Percentiles rank a stretch among this genome's conserved stretches.
These are phyloP conservation scores for Eumaeus atala DNA, from an alignment of 1,140 invertebrate genomes.

Conservation along the genomic window DNA sequence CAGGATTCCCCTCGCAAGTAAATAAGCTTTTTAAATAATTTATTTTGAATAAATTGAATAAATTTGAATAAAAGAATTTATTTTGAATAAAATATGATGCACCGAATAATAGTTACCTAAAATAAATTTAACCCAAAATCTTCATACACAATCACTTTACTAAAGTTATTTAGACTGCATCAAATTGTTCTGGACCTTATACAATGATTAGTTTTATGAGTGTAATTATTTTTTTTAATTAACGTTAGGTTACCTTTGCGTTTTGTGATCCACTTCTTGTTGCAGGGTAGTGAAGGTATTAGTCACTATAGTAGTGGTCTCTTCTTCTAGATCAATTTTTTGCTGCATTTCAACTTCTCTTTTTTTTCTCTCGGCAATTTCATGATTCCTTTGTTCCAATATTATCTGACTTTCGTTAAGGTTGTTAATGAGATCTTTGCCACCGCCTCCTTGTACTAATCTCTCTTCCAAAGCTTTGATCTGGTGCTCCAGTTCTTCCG, in stretches of 20 bases:
- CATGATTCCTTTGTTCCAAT: constrained; percentile 84
- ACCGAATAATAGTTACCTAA: too few species aligned
- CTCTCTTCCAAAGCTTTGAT: constrained; percentile 87
- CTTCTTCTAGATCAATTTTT: constrained; percentile 90
- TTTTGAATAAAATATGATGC: too few species aligned
- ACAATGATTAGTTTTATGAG: too few species aligned
- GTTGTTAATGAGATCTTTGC: constrained; percentile 91
- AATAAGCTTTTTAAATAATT: too few species aligned
- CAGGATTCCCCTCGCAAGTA: too few species aligned
- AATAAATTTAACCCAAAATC: too few species aligned
- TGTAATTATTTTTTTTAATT: too few species aligned
- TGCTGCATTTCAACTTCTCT: constrained; percentile 85
- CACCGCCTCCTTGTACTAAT: constrained; percentile 83
- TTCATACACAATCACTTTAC: too few species aligned
- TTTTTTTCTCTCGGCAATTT: constrained; percentile 89
- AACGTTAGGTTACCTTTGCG: constrained; percentile 81
- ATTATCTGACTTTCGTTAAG: constrained; percentile 91
- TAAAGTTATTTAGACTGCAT: too few species aligned
- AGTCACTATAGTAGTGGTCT: constrained; percentile 88
- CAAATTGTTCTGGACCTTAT: too few species aligned
- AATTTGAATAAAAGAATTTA: too few species aligned
- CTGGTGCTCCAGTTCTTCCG: constrained; percentile 66
- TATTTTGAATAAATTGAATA: too few species aligned
- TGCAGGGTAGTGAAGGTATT: constrained; percentile 91
- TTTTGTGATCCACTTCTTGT: constrained; percentile 94